phyloP scores from a whole-genome alignment of 2,888 invertebrate genomes.

The Homarus gammarus region DNA sequence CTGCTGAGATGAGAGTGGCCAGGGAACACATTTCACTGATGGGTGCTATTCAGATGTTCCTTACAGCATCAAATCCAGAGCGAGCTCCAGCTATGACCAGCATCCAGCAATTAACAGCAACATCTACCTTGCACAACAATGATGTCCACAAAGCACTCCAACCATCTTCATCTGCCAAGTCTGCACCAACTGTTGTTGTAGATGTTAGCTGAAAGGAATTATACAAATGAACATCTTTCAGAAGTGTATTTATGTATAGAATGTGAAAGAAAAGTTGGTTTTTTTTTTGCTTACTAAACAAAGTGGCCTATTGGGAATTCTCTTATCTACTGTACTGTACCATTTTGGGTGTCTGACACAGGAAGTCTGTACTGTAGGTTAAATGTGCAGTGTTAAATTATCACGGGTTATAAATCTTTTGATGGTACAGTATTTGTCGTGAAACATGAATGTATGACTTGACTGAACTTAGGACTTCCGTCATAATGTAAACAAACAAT shows the following conservation, averaged over 20 bases:
- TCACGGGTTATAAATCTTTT: too few relatives aligned
- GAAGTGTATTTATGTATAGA: not conserved
- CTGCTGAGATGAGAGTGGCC: slow-evolving; percentile 21
- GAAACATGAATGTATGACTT: too few relatives aligned
- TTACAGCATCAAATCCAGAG: slow-evolving; percentile 44
- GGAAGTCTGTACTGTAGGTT: too few relatives aligned
- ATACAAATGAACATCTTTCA: not conserved
- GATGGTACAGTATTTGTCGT: too few relatives aligned
- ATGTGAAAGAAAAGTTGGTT: too few relatives aligned
- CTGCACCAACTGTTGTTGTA: slow-evolving; percentile 22
- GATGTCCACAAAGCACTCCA: not conserved
- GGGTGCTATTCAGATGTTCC: slow-evolving; percentile 64
- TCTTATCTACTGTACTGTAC: too few relatives aligned
- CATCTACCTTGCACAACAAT: not conserved
- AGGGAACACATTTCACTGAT: slow-evolving; percentile 48
- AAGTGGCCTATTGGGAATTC: too few relatives aligned
- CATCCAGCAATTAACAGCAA: slow-evolving; percentile 17
- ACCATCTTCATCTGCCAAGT: slow-evolving; percentile 20
- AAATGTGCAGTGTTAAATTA: too few relatives aligned
- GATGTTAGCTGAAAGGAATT: slow-evolving; percentile 36
- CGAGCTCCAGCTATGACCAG: not conserved
- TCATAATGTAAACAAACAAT: too few relatives aligned
- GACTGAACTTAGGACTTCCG: too few relatives aligned
- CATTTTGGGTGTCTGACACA: too few relatives aligned
- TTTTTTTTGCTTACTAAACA: too few relatives aligned